Base-by-base conservation (phyloP, 2,888 invertebrate species). In the Polydrusus tereticollis region DNA sequence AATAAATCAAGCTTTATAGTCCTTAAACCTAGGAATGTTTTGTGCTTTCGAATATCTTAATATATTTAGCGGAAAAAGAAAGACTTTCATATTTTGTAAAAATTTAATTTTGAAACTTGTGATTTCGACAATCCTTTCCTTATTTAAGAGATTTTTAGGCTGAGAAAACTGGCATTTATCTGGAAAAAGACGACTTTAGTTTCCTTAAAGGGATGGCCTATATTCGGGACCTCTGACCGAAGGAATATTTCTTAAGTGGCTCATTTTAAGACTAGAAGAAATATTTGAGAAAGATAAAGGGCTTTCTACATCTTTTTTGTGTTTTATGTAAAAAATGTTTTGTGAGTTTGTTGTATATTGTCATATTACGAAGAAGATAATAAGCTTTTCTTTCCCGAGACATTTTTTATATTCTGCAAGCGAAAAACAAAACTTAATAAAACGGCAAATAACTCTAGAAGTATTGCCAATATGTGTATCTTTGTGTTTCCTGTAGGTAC, bases 221-320 rank as follows among this genome's bases (percentile, higher is more conserved):
- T 45, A 60, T 60, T 60, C 43, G 60, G 8, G 45, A 60, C 60
- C 60, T 60, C 43, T 60, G 60, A 60, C 60, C 60, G 45, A 60
- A 60, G 38, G 45, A 60, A 60, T 60, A 36, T 59, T 59, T 59
- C 59, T 59, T 41, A 43, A 45, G 60, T 43, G 60, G 38, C 60
- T 60, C 43, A 21, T 60, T 60, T 45, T 60, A 59, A 59, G 59
- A 60, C 60, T 43, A 45, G 43, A 38, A 47, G 47, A 47, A 47
- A 47, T 47, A 47, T 47, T 47, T 47, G 47, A 47, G 47, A 47
- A 47, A 23, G 47, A 47, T 47, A 47, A 47, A 47, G 21, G 6
- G 21, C 12, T 21, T 47, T 23, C 21, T n/a, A 10, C 21, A 47
- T n/a, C 21, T 21, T 47, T 12, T 47, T n/a, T 47, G 20, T 20